Conservation (phyloP, 2,797 vertebrate genomes). For the Pantherophis vulpinus region DNA sequence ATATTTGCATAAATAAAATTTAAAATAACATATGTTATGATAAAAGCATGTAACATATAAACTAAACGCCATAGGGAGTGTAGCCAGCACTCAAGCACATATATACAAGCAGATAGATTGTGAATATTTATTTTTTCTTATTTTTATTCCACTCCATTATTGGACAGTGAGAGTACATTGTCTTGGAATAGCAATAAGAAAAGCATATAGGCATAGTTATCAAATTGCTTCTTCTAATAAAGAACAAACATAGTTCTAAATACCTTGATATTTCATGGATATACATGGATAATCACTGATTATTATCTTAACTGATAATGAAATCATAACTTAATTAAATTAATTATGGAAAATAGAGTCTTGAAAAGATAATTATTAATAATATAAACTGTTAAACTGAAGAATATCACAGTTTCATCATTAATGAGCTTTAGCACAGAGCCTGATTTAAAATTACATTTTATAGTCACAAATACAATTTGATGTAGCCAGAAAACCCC, state of each 20-base stretch:
- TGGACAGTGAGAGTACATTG: background rate
- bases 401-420: conserved; percentile 46
- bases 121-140: background rate
- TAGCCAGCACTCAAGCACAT: background rate
- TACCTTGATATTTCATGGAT: background rate
- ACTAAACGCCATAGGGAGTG: background rate
- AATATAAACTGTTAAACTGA: conserved; percentile 32
- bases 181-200: background rate
- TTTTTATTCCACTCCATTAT: background rate
- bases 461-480: conserved; percentile 31
- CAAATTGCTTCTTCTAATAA: background rate
- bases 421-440: conserved; percentile 44
- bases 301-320: conserved; percentile 43
- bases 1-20: background rate
- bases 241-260: background rate
- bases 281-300: conserved; percentile 30
- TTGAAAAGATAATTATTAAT: conserved; percentile 55
- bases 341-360: conserved; percentile 53
- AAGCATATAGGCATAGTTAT: background rate
- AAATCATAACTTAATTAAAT: conserved; percentile 51
- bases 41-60: background rate
- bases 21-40: background rate
- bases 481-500: background rate
- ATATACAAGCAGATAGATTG: background rate
- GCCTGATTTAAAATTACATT: conserved; percentile 25